A percentile compares a stretch with the other conserved stretches of the same genome.
Conservation (phyloP, 1,140 invertebrate species). For the Hyles vespertilio region DNA sequence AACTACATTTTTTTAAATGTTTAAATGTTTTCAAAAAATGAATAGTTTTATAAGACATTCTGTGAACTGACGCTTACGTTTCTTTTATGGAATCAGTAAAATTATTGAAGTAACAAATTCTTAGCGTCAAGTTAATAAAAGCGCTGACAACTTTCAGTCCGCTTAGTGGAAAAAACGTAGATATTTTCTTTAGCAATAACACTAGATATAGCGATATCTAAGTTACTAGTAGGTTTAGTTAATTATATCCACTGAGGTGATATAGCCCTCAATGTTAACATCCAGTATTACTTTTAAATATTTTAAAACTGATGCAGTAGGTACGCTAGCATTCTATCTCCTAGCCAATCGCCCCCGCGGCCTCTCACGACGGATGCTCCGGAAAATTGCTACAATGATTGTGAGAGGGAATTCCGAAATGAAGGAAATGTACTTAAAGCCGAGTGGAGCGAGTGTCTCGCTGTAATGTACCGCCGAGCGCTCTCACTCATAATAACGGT, state of each 20-base stretch:
- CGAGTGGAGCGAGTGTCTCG: constrained; percentile 14
- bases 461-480: constrained; percentile 4
- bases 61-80: no score
- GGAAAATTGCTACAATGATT: constrained; percentile 74
- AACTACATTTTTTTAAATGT: no score
- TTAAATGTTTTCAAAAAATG: no score
- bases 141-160: no score
- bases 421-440: constrained; percentile 69
- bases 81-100: no score
- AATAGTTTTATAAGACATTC: no score
- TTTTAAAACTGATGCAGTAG: no score
- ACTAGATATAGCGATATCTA: background rate
- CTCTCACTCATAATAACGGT: constrained; percentile 6
- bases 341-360: constrained; percentile 38
- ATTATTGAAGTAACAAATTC: no score
- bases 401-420: constrained; percentile 69
- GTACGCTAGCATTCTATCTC: constrained; percentile 19
- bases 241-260: background rate
- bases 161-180: no score
- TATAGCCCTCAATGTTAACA: background rate
- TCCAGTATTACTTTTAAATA: no score
- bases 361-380: constrained; percentile 67
- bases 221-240: background rate
- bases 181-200: background rate
- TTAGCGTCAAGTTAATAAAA: no score